phyloP scores from a whole-genome alignment of 2,113 vertebrate species.

The Enhydra lutris region DNA sequence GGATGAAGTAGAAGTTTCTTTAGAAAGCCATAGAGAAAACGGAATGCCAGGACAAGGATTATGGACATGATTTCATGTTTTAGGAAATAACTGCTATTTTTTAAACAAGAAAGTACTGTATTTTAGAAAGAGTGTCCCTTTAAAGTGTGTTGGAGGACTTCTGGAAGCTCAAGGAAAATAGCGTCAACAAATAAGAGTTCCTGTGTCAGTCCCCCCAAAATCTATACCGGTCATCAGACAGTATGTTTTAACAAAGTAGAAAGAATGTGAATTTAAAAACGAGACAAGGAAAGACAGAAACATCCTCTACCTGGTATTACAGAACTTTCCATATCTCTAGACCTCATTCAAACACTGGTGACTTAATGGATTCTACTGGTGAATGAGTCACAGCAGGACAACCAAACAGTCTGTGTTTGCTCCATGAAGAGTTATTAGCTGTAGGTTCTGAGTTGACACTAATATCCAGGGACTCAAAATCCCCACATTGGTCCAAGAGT shows the following conservation, averaged over 20 bases:
- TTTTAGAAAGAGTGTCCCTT: neutral
- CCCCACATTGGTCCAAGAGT: neutral
- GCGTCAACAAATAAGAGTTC: neutral
- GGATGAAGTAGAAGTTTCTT: neutral
- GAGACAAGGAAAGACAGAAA: neutral
- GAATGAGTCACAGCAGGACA: neutral
- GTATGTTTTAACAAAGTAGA: neutral
- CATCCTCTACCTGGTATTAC: neutral
- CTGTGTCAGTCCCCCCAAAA: neutral
- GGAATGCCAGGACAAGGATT: neutral
- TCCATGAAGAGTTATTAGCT: neutral
- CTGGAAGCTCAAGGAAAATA: neutral
- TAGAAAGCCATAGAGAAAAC: neutral
- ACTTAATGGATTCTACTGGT: neutral
- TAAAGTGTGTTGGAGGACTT: neutral
- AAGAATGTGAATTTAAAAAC: neutral
- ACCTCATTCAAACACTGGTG: neutral
- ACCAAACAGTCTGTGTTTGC: fast-evolving
- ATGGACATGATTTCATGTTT: neutral
- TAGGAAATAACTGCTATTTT: neutral
- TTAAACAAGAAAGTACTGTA: neutral
- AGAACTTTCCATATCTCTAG: neutral
- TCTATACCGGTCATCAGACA: neutral
- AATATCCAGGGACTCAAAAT: neutral
- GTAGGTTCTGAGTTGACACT: neutral